A percentile compares a stretch with the other conserved stretches of the same genome.
phyloP scores from a whole-genome alignment of 2,797 vertebrate genomes.

The Crenichthys baileyi region DNA sequence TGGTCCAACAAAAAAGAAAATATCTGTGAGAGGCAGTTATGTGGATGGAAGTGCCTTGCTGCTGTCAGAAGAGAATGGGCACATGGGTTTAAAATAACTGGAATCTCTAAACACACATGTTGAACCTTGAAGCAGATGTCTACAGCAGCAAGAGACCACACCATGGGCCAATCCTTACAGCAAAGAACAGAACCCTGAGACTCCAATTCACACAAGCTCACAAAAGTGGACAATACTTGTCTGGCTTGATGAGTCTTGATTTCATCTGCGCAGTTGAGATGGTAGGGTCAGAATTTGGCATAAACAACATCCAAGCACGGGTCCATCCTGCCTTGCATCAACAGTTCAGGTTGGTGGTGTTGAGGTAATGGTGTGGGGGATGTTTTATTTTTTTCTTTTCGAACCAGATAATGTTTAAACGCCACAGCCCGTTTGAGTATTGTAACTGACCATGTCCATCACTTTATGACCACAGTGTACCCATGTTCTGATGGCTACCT shows the following conservation, averaged over 20 bases:
- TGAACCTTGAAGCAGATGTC: neutral
- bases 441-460: neutral
- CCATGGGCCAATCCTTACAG: too few species aligned
- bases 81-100: neutral
- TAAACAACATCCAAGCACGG: neutral
- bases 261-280: too few species aligned
- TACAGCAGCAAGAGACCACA: too few species aligned
- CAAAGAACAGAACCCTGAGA: too few species aligned
- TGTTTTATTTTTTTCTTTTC: neutral
- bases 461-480: constrained; percentile 35
- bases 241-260: too few species aligned
- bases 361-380: too few species aligned
- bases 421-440: neutral
- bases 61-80: too few species aligned
- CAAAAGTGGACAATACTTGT: too few species aligned
- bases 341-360: neutral
- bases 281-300: too few species aligned
- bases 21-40: too few species aligned
- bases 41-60: too few species aligned
- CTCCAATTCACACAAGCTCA: neutral
- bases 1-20: too few species aligned
- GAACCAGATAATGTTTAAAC: neutral
- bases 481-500: constrained; percentile 56
- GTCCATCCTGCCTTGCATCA: neutral
- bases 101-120: neutral